phyloP scores from a whole-genome alignment of 2,888 invertebrate genomes.

The Aphodius granarius region DNA sequence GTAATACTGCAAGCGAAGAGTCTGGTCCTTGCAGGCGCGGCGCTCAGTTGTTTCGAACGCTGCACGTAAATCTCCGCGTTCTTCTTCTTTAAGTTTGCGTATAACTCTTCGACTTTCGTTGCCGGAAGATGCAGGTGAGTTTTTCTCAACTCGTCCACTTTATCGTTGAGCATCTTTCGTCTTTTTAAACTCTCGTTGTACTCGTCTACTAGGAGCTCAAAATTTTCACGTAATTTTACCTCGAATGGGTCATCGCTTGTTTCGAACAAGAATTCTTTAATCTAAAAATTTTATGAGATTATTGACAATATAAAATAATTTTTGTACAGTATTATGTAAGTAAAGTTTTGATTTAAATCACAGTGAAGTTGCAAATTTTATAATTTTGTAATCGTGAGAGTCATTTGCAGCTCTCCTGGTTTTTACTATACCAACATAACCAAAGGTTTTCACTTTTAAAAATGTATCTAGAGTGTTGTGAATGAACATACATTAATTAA shows the following conservation, averaged over 20 bases:
- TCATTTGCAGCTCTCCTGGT: no score
- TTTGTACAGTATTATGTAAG: constrained; percentile 12
- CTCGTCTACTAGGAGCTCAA: constrained; percentile 93
- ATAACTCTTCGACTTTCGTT: constrained; percentile 86
- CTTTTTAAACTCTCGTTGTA: constrained; percentile 91
- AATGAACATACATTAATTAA: constrained; percentile 78
- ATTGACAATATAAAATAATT: no score
- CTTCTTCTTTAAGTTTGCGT: constrained; percentile 82
- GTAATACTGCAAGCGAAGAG: constrained; percentile 87
- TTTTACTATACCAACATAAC: no score
- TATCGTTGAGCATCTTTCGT: constrained; percentile 84
- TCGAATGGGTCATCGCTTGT: constrained; percentile 98
- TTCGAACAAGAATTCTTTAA: constrained; percentile 86
- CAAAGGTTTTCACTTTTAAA: no score
- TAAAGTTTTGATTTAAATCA: no score
- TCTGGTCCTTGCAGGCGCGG: constrained; percentile 68
- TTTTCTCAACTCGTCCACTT: constrained; percentile 76
- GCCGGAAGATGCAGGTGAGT: constrained; percentile 82
- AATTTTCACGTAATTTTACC: constrained; percentile 93
- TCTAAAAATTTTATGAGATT: constrained; percentile 55
- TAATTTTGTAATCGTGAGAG: no score
- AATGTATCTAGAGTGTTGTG: no score
- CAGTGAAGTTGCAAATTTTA: no score
- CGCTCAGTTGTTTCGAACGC: constrained; percentile 70
- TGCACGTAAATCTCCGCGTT: constrained; percentile 97